A percentile compares a stretch with the other conserved stretches of the same genome.
Conservation (phyloP, 92 coral and sea anemone species). For the Bergia sp. region DNA sequence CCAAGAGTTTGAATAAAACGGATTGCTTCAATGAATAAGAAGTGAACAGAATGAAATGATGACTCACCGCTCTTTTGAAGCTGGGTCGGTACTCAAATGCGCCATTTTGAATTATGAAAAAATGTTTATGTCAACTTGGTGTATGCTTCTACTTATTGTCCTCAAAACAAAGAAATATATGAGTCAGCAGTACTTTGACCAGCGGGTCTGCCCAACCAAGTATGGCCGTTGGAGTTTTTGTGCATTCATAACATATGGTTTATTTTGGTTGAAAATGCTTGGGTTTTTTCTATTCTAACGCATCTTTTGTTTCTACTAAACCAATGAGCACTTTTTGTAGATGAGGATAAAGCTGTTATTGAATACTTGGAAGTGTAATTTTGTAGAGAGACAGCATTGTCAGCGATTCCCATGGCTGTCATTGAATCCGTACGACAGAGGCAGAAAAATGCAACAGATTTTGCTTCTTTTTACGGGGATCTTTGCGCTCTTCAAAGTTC, state of each 20-base stretch:
- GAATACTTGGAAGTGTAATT: neutral
- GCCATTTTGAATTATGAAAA: constrained; percentile 79
- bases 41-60: neutral
- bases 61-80: constrained; percentile 85
- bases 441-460: constrained; percentile 88
- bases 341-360: neutral
- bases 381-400: neutral
- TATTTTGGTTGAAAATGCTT: constrained; percentile 15
- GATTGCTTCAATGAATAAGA: neutral
- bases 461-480: constrained; percentile 86
- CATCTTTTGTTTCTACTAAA: too few relatives aligned
- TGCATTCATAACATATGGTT: neutral
- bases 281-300: neutral
- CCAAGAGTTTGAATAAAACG: neutral
- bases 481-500: constrained; percentile 96
- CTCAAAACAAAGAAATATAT: neutral
- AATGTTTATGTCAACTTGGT: neutral
- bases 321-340: neutral
- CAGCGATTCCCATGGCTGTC: constrained; percentile 64
- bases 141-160: constrained; percentile 9
- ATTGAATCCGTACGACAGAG: constrained; percentile 95
- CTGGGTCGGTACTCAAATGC: constrained; percentile 82
- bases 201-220: constrained; percentile 8
- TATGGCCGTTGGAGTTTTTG: constrained; percentile 52
- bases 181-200: constrained; percentile 3